Evolutionary conservation across 2,113 vertebrate genomes (phyloP), one percentile per base, ranked within the genome.

Genomic region (Castor canadensis): DNA sequence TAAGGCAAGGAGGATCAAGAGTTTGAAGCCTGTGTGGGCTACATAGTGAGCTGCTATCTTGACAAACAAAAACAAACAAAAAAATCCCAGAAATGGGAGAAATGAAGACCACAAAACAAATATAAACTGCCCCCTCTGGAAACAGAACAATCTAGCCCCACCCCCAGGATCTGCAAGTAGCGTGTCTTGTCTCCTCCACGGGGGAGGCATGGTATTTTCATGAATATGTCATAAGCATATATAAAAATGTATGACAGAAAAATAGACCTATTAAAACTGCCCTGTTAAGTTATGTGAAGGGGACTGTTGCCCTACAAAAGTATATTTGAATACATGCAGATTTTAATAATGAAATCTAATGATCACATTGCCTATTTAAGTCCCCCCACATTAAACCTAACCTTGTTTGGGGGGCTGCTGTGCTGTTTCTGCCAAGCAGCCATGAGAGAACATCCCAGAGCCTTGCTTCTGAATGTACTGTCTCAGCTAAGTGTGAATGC

Each of bases 401-500:
- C 97, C 95, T 75, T 95, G 94, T 98, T 98, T 98, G 90, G 97
- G 95, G 96, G 97, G 96, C 93, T 98, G 95, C 87, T 0, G 62
- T 91, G 95, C 95, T 98, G 97, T 98, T 95, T 96, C 97, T 97
- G 97, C 97, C 97, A 97, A 97, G 98, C 96, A 96, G 94, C 97
- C 95, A 89, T 90, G 96, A 96, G 91, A 92, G 84, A 90, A 56
- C 38, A 66, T 60, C 73, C 96, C 73, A 94, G 87, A 89, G 52
- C 95, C 97, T 96, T 96, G 95, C 97, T 98, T 98, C 96, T 98
- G 98, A 99, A 98, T 98, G 98, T 97, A 95, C 97, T 87, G 92
- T 98, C 96, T 97, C 97, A 81, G 96, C 97, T 90, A 96, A 98
- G 98, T 98, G 98, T 98, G 97, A 86, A 98, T 96, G 98, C 96